Conservation (phyloP, 2,113 vertebrate genomes). For the Axis porcinus region DNA sequence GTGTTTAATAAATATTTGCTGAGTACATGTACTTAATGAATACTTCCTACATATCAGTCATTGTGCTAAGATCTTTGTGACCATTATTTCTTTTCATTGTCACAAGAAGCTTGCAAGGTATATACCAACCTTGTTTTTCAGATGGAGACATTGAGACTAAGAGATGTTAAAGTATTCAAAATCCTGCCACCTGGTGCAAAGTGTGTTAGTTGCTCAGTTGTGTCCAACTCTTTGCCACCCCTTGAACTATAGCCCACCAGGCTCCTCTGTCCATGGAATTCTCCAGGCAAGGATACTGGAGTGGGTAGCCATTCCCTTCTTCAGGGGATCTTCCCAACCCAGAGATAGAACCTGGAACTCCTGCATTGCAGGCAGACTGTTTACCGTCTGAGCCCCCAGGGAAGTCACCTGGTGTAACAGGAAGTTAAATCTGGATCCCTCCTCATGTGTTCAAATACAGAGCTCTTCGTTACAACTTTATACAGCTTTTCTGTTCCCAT, state of each 20-base stretch:
- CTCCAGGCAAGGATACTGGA: background rate
- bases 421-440: background rate
- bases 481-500: background rate
- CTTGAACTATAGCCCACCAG: background rate
- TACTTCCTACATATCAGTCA: background rate
- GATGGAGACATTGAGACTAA: background rate
- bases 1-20: background rate
- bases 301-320: background rate
- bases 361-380: background rate
- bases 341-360: background rate
- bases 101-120: background rate
- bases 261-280: background rate
- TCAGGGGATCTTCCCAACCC: background rate
- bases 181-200: background rate
- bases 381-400: background rate
- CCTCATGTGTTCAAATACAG: background rate
- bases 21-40: background rate
- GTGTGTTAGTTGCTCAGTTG: background rate
- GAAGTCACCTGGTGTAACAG: background rate
- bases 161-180: background rate
- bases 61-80: background rate
- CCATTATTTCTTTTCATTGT: background rate
- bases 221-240: background rate
- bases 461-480: background rate
- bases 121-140: background rate